Percentiles rank a stretch among this genome's conserved stretches.
Conservation (phyloP, 2,888 invertebrate genomes). For the Cheilosia scutellata region DNA sequence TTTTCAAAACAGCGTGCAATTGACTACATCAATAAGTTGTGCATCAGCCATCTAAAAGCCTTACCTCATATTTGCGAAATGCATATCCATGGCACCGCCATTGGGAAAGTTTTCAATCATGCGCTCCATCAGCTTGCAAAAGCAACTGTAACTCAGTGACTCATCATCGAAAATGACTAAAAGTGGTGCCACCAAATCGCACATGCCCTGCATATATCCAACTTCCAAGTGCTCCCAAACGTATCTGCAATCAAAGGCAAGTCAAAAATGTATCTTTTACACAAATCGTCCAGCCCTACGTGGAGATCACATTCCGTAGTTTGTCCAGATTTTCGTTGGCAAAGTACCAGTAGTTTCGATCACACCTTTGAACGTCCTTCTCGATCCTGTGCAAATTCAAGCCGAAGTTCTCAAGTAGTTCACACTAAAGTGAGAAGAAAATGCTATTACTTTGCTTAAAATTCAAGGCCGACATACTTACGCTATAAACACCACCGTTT, state of each 20-base stretch:
- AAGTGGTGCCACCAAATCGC: slow-evolving; percentile 96
- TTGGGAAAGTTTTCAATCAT: slow-evolving; percentile 97
- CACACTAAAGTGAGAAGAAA: slow-evolving; percentile 86
- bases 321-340: slow-evolving; percentile 95
- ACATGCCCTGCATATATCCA: slow-evolving; percentile 99
- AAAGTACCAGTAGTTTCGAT: slow-evolving; percentile 97
- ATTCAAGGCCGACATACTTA: slow-evolving; percentile 84
- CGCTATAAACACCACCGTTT: slow-evolving; percentile 95
- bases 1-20: too few species aligned
- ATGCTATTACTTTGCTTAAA: neutral
- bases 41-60: neutral
- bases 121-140: slow-evolving; percentile 94
- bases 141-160: slow-evolving; percentile 95
- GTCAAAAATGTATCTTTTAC: neutral
- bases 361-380: slow-evolving; percentile 98
- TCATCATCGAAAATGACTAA: slow-evolving; percentile 97
- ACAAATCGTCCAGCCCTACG: slow-evolving; percentile 86
- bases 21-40: too few species aligned
- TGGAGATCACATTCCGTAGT: slow-evolving; percentile 97
- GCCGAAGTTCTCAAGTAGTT: slow-evolving; percentile 93
- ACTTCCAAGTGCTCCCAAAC: slow-evolving; percentile 97
- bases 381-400: slow-evolving; percentile 97
- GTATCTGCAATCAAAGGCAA: slow-evolving; percentile 87
- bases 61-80: slow-evolving; percentile 96
- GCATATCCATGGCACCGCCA: slow-evolving; percentile 97